A percentile compares a stretch with the other conserved stretches of the same genome.
Conservation (phyloP, 2,797 vertebrate species). For the Eurystomus glaucurus region DNA sequence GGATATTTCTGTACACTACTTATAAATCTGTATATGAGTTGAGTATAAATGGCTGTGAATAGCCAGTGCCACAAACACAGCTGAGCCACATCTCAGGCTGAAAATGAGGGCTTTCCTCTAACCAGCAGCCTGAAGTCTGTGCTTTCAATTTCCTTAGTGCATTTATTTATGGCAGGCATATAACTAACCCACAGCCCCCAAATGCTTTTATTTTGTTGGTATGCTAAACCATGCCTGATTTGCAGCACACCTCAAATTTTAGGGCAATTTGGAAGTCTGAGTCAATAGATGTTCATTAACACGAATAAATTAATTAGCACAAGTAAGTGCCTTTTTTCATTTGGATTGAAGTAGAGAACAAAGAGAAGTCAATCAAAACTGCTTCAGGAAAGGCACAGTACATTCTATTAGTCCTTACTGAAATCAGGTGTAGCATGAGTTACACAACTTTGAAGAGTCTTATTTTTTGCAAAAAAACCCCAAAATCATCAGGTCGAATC, state of each 20-base stretch:
- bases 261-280: not conserved
- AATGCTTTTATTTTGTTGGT: not conserved
- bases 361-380: conserved; percentile 18
- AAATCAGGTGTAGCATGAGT: not conserved
- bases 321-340: not conserved
- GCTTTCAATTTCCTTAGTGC: not conserved
- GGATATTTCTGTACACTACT: conserved; percentile 18
- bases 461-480: not conserved
- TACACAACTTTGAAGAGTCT: not conserved
- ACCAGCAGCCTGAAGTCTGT: not conserved
- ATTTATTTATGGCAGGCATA: not conserved
- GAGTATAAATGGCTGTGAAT: conserved; percentile 25
- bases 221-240: not conserved
- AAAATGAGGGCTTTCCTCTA: conserved; percentile 6
- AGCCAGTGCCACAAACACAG: conserved; percentile 16
- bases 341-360: conserved; percentile 2
- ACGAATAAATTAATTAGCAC: conserved; percentile 35
- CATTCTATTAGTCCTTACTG: not conserved
- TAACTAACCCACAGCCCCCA: not conserved
- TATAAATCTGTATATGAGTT: not conserved
- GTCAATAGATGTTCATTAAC: conserved; percentile 10
- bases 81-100: not conserved
- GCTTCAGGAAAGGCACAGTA: not conserved
- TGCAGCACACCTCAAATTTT: not conserved
- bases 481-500: not conserved